Evolutionary conservation across 2,888 invertebrate species (phyloP), one percentile per base, ranked within the genome.

Genomic region (Theodoxus fluviatilis): DNA sequence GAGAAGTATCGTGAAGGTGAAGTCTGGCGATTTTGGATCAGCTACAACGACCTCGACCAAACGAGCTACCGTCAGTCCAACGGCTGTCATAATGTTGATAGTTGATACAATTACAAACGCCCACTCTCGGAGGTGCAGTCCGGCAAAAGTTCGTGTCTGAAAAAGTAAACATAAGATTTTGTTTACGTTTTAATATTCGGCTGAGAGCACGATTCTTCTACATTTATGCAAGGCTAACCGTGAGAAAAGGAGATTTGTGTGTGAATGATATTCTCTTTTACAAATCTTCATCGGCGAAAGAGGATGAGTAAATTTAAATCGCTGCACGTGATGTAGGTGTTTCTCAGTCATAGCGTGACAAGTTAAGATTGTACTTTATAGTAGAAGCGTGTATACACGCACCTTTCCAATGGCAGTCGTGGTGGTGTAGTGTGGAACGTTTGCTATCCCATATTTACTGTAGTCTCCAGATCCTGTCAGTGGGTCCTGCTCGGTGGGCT

Each of bases 1-100:
- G 12, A 85, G 76, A 2, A 85, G 76, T 9, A 85, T 74, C n/a
- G 82, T 77, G 70, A 84, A 82, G 18, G 84, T 83, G 70, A 83
- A 82, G 68, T 85, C 84, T 7, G 80, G 55, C 0, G 78, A 77
- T 0, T 71, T 52, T 0, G 77, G 67, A 28, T 80, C 75, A 28
- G 76, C 67, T 3, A 73, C 22, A 1, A 80, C 71, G 9, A 81
- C 80, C 7, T 71, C 57, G 1, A 83, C 77, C 47, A 85, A 74
- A 31, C 83, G 73, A 66, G 78, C 80, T 1, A 79, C 63, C 0
- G 84, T 84, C 40, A 85, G 68, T 0, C 75, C 82, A 12, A 83
- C 64, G 3, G 82, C 81, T 3, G 80, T 77, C 4, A 79, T 25
- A 31, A 84, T 81, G 74, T 83, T 84, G 18, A 82, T 40, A 22